These are phyloP conservation scores for Corvus cornix DNA, from an alignment of 2,113 vertebrate species.

Conservation along the genomic window DNA sequence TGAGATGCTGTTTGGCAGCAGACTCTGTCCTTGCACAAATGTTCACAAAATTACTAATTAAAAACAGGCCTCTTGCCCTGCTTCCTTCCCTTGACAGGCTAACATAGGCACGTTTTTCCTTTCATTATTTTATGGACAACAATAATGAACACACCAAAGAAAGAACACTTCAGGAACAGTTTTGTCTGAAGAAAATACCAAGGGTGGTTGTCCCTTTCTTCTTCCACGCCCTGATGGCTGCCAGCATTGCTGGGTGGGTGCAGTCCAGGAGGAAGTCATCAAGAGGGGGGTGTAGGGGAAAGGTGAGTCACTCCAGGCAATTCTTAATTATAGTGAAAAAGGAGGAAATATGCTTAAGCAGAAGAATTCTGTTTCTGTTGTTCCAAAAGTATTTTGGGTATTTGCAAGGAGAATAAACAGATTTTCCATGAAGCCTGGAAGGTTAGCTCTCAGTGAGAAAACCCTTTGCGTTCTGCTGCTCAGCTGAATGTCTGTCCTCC, in stretches of 20 bases:
- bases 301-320: neutral
- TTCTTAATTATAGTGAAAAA: neutral
- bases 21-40: constrained; percentile 6
- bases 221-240: neutral
- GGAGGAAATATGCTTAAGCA: neutral
- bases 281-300: neutral
- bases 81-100: constrained; percentile 44
- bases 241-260: neutral
- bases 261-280: neutral
- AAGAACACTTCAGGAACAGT: neutral
- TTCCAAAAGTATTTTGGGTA: neutral
- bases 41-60: constrained; percentile 35
- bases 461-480: neutral
- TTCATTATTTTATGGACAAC: constrained; percentile 45
- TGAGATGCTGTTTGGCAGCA: constrained; percentile 57
- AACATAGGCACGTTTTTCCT: constrained; percentile 47
- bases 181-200: constrained; percentile 4
- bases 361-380: neutral
- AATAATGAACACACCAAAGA: neutral
- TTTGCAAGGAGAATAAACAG: neutral
- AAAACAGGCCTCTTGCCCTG: constrained; percentile 33
- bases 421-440: neutral
- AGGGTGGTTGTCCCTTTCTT: neutral
- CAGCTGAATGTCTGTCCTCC: neutral
- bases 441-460: neutral